Percentiles rank a stretch among this genome's conserved stretches.
These are phyloP conservation scores for Enteromius treurensis DNA, from an alignment of 2,797 vertebrate species.

Conservation along the genomic window DNA sequence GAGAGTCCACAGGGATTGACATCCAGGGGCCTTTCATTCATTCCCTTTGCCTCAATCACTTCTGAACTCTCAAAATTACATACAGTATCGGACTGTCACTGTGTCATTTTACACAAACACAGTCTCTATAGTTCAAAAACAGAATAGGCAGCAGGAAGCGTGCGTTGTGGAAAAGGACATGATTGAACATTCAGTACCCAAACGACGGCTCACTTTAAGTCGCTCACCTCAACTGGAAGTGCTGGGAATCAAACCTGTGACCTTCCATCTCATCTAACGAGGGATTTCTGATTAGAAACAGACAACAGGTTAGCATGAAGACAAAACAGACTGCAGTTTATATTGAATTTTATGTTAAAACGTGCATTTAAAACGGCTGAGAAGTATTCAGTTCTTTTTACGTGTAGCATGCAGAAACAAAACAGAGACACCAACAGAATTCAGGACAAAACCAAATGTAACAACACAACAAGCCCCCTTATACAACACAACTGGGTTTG, in stretches of 20 bases:
- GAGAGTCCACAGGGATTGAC: not conserved
- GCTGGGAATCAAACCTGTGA: conserved; percentile 81
- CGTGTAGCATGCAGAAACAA: conserved; percentile 47
- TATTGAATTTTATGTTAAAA: conserved; percentile 12
- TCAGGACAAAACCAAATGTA: conserved; percentile 35
- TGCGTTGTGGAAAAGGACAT: not conserved
- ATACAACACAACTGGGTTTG: conserved; percentile 39
- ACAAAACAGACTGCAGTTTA: conserved; percentile 17
- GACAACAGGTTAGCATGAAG: conserved; percentile 60
- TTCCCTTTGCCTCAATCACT: not conserved
- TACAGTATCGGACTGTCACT: not conserved
- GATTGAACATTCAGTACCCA: not conserved
- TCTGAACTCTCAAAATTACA: conserved; percentile 8
- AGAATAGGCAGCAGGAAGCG: not conserved
- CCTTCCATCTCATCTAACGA: conserved; percentile 78
- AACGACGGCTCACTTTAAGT: not conserved
- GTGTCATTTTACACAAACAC: not conserved
- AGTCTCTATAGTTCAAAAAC: not conserved
- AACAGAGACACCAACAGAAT: conserved; percentile 32
- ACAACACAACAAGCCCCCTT: conserved; percentile 44
- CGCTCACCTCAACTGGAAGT: conserved; percentile 82
- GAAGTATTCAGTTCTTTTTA: conserved; percentile 3
- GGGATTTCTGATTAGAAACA: conserved; percentile 75
- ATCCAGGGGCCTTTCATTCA: not conserved
- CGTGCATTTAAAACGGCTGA: conserved; percentile 24